Evolutionary conservation across 2,113 vertebrate species (phyloP).

Genomic region (Hippocampus guttulatus): DNA sequence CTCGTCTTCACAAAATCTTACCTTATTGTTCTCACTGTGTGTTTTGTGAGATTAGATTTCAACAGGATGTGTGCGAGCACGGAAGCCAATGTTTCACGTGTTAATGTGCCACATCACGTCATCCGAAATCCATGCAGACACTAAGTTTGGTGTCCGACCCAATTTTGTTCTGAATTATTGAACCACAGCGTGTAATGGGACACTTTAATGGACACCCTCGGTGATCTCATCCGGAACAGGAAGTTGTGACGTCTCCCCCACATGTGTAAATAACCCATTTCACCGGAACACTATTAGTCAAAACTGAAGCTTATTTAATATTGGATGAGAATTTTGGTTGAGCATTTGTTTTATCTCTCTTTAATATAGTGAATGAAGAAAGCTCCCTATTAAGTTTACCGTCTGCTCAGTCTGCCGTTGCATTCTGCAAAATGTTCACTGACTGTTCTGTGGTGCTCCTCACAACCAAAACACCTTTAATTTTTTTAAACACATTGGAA

Average conservation of each 20-base stretch:
- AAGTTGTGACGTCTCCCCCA: constrained; percentile 25
- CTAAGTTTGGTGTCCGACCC: constrained; percentile 26
- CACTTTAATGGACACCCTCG: constrained; percentile 46
- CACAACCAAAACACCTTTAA: too few species aligned
- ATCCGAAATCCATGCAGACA: constrained; percentile 32
- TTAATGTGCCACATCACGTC: constrained; percentile 40
- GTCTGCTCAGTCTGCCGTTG: too few species aligned
- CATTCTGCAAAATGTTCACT: too few species aligned
- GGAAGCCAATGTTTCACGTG: background rate
- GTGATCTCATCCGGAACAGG: constrained; percentile 24
- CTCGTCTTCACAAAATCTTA: too few species aligned
- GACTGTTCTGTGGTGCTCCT: too few species aligned
- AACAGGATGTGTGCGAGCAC: background rate
- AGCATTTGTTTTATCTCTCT: too few species aligned
- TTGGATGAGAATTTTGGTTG: background rate
- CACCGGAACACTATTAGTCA: background rate
- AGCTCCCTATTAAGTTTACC: too few species aligned
- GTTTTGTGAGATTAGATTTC: background rate
- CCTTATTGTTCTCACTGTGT: background rate
- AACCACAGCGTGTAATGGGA: constrained; percentile 49
- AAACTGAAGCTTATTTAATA: background rate
- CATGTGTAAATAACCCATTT: background rate
- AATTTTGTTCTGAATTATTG: constrained; percentile 64
- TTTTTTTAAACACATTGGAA: too few species aligned
- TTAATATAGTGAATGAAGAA: too few species aligned